Evolutionary conservation across 2,113 vertebrate genomes (phyloP), one percentile per base, ranked within the genome.

Genomic region (Irena cyanogastra): DNA sequence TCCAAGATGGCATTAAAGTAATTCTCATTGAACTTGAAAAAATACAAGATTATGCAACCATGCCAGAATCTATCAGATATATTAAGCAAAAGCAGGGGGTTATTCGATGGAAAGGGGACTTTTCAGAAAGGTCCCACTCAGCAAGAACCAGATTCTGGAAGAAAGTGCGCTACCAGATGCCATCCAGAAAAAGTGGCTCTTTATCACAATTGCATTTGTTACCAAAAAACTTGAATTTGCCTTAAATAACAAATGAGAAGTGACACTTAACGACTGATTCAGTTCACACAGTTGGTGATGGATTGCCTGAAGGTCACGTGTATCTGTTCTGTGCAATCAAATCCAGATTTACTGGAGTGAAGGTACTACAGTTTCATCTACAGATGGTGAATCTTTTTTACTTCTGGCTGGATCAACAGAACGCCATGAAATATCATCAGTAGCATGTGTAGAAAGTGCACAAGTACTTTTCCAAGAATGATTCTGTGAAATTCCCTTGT

Each of bases 11-110:
- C 35, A 97, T 99, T 20, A 98, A 99, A 97, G 97, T 99, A 30
- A 96, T 99, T 64, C 98, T 99, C 82, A 98, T 99, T 26, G 99
- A 99, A 97, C 81, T 99, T 93, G 98, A 98, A 83, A 98, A 98
- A 97, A 97, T 99, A 79, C 96, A 98, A 60, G 98, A 98, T 87
- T 97, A 98, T 80, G 97, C 97, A 39, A 90, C 96, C 79, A 98
- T 99, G 97, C 99, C 99, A 6, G 98, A 98, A 95, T 98, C 99
- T 4, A 97, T 99, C 86, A 98, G 97, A 72, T 99, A 99, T n/a
- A 95, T 99, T 89, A 98, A 98, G 79, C 98, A 97, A 88, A 99
- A 98, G 72, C 98, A 99, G 0, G 99, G 99, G 5, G 98, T 95
- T 8, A 93, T 99, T 65, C 94, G 96, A 37, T 99, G 99, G 99